Conservation (phyloP, 1,140 invertebrate species). For the Sinella curviseta region DNA sequence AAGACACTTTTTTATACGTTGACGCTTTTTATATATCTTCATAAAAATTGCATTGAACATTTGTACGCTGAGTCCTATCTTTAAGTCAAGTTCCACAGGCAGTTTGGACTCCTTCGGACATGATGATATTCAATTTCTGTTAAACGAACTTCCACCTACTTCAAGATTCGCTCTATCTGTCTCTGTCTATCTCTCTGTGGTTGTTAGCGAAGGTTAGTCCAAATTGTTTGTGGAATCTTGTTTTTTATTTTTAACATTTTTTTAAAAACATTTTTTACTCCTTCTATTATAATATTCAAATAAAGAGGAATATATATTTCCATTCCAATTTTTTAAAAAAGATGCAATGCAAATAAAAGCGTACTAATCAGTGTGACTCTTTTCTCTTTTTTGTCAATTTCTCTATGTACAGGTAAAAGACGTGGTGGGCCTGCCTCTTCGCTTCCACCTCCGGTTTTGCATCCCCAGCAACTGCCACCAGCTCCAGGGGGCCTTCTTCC, state of each 20-base stretch:
- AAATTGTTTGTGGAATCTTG: constrained; percentile 46
- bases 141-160: background rate
- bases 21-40: no score
- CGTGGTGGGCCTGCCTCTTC: constrained; percentile 36
- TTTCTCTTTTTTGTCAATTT: constrained; percentile 11
- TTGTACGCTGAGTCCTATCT: constrained; percentile 5
- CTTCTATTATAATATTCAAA: no score
- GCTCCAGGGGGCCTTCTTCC: constrained; percentile 34
- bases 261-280: no score
- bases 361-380: no score
- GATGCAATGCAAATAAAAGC: no score
- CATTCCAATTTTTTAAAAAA: background rate
- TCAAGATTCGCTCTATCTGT: constrained; percentile 19
- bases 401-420: constrained; percentile 30
- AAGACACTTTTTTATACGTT: no score
- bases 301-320: no score
- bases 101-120: constrained; percentile 49
- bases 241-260: background rate
- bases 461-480: constrained; percentile 42
- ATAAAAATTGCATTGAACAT: no score
- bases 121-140: constrained; percentile 12
- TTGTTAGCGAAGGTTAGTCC: constrained; percentile 48
- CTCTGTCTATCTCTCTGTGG: constrained; percentile 28
- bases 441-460: constrained; percentile 46
- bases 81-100: constrained; percentile 41